Conservation (phyloP, 30 jellyfish, hydroid and myxozoan genomes). For the Aurelia sp. region DNA sequence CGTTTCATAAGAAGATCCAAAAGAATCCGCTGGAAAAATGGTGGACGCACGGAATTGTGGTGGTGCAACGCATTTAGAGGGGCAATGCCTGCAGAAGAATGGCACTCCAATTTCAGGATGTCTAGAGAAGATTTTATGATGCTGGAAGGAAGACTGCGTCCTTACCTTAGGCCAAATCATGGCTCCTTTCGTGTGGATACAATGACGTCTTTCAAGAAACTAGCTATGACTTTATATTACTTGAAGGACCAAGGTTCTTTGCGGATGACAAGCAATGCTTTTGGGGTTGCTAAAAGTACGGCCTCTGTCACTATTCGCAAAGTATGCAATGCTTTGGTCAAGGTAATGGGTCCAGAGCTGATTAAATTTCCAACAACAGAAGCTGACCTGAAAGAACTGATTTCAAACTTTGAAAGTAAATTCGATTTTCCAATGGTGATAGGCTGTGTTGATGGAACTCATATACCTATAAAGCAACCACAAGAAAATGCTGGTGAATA, state of each 20-base stretch:
- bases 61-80: slow-evolving; percentile 35
- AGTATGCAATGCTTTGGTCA: slow-evolving; percentile 13
- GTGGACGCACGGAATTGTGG: slow-evolving; percentile 61
- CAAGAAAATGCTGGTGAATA: slow-evolving; percentile 79
- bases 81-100: slow-evolving; percentile 6
- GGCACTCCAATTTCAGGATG: slow-evolving; percentile 9
- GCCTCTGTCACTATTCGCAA: slow-evolving; percentile 18
- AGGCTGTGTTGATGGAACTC: slow-evolving; percentile 87
- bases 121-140: background rate
- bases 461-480: slow-evolving; percentile 71
- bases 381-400: slow-evolving; percentile 43
- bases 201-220: slow-evolving; percentile 6
- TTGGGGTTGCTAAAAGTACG: slow-evolving; percentile 26
- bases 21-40: slow-evolving; percentile 37
- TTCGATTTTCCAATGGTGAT: slow-evolving; percentile 78
- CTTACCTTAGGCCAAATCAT: background rate
- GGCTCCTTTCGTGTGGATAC: slow-evolving; percentile 3
- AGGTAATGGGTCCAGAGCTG: slow-evolving; percentile 19
- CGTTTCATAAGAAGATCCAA: background rate
- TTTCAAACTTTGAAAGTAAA: slow-evolving; percentile 31
- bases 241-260: slow-evolving; percentile 19
- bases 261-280: slow-evolving; percentile 20
- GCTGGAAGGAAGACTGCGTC: slow-evolving; percentile 11
- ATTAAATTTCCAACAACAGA: slow-evolving; percentile 15
- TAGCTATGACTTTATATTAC: background rate